Evolutionary conservation across 2,797 vertebrate species (phyloP).

Genomic region (Phoebastria nigripes): DNA sequence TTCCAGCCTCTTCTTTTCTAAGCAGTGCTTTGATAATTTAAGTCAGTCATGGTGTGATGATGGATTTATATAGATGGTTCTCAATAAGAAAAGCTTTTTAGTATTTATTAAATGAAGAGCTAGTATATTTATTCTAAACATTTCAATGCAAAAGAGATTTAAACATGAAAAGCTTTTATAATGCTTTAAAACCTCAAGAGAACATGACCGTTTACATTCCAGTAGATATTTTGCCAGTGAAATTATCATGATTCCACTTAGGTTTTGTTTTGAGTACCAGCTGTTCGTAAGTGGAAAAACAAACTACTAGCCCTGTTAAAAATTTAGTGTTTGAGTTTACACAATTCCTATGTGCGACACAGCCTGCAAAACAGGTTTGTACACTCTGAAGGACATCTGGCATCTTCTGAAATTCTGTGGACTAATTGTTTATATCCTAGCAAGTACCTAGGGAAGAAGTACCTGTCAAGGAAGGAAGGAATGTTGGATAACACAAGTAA

Average conservation of each 20-base stretch:
- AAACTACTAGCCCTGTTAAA: neutral
- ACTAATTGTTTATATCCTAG: neutral
- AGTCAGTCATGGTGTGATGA: neutral
- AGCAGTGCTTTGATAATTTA: neutral
- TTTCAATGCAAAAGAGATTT: neutral
- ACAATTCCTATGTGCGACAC: neutral
- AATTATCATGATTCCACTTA: neutral
- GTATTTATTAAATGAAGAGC: neutral
- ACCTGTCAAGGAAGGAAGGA: neutral
- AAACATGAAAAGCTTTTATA: neutral
- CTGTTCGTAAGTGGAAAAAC: conserved; percentile 11
- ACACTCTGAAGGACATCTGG: neutral
- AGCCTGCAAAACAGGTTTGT: conserved; percentile 60
- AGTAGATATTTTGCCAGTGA: neutral
- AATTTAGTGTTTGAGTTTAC: neutral
- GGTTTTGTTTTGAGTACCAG: conserved; percentile 9
- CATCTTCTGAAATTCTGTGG: neutral
- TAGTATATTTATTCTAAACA: neutral
- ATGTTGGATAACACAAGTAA: neutral
- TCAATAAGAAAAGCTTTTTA: neutral
- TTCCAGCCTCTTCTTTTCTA: neutral
- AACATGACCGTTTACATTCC: neutral
- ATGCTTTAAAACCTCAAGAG: neutral
- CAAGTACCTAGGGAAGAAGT: neutral
- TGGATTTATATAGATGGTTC: neutral